Evolutionary conservation across 1,140 invertebrate species (phyloP).

Genomic region (Danaus plexippus): DNA sequence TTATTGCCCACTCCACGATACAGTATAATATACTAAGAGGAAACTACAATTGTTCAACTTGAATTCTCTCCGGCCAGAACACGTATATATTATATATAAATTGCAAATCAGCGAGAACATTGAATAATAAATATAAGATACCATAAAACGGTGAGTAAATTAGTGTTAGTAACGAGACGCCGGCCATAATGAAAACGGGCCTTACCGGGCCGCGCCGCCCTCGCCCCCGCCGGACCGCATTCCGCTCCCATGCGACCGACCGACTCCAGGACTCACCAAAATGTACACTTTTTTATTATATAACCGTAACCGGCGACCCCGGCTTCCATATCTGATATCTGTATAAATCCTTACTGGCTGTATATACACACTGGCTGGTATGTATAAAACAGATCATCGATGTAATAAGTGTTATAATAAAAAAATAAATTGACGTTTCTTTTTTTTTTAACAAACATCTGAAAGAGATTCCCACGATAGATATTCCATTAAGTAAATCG

Average conservation of each 20-base stretch:
- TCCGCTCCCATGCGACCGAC: conserved; percentile 67
- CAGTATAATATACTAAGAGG: neutral
- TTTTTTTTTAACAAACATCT: too few relatives aligned
- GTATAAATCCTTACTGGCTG: too few relatives aligned
- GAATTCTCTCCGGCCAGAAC: neutral
- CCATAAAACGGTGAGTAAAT: too few relatives aligned
- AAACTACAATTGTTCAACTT: neutral
- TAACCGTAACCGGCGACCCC: conserved; percentile 29
- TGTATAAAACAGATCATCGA: too few relatives aligned
- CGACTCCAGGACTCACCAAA: conserved; percentile 54
- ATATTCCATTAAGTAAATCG: conserved; percentile 67
- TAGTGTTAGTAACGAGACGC: conserved; percentile 2
- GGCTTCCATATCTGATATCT: conserved; percentile 11
- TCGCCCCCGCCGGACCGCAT: conserved; percentile 53
- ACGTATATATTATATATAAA: conserved; percentile 2
- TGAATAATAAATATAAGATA: neutral
- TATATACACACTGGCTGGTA: too few relatives aligned
- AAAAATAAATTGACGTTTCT: too few relatives aligned
- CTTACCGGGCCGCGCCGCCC: conserved; percentile 19
- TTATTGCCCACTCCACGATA: neutral
- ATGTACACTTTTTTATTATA: conserved; percentile 55
- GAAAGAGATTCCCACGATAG: conserved; percentile 50
- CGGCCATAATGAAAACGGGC: conserved; percentile 18
- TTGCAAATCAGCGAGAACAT: neutral
- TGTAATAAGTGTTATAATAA: too few relatives aligned